Percentiles rank a stretch among this genome's conserved stretches.
Evolutionary conservation across 2,797 vertebrate species (phyloP).

Genomic region (Tamandua tetradactyla): DNA sequence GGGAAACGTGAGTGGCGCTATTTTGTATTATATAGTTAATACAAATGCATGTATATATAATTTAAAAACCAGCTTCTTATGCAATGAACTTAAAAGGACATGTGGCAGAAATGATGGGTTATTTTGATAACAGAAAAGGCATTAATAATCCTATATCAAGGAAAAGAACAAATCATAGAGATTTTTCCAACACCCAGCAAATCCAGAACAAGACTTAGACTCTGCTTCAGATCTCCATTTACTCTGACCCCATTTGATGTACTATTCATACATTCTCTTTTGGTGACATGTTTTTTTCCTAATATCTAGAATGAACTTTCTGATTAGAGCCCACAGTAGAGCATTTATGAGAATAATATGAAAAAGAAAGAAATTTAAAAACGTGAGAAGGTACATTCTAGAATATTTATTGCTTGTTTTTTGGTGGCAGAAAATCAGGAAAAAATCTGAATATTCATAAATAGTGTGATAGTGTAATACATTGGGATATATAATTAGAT

Average conservation of each 20-base stretch:
- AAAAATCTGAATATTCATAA: background rate
- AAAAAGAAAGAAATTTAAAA: constrained; percentile 23
- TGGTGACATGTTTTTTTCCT: background rate
- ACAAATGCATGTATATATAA: background rate
- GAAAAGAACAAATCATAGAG: background rate
- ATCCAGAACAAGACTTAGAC: background rate
- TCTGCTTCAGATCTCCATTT: background rate
- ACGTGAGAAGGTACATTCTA: background rate
- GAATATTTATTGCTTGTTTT: background rate
- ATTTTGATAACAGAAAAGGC: background rate
- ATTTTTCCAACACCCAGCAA: background rate
- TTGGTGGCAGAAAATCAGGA: background rate
- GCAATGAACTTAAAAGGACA: background rate
- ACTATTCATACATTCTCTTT: background rate
- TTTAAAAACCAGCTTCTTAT: background rate
- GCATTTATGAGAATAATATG: background rate
- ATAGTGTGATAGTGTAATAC: background rate
- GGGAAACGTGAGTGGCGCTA: background rate
- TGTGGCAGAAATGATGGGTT: background rate
- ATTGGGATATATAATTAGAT: background rate
- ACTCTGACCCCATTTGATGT: background rate
- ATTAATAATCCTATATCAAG: background rate
- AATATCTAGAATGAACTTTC: background rate
- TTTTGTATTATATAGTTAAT: background rate
- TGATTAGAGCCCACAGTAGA: background rate